phyloP scores from a whole-genome alignment of 2,797 vertebrate genomes.

The Tympanoctomys barrerae region DNA sequence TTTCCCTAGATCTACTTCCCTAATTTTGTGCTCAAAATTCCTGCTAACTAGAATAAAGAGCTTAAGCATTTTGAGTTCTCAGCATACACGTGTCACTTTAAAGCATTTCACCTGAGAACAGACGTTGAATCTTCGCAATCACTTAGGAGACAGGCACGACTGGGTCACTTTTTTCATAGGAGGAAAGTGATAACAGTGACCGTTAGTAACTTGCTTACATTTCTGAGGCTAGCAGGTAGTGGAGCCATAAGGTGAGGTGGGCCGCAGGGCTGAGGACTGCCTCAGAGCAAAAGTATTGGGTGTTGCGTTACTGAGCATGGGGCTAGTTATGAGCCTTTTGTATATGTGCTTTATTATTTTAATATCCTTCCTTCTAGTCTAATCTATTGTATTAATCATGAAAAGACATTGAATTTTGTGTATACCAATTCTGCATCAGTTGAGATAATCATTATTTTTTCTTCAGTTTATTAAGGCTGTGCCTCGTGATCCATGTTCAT shows the following conservation, averaged over 20 bases:
- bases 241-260: not conserved
- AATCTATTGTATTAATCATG: not conserved
- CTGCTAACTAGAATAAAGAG: not conserved
- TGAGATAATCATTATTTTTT: not conserved
- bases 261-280: not conserved
- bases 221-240: not conserved
- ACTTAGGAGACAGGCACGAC: not conserved
- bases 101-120: not conserved
- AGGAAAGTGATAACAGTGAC: not conserved
- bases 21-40: not conserved
- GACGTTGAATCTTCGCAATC: not conserved
- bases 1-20: no score
- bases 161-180: not conserved
- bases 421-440: not conserved
- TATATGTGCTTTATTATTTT: not conserved
- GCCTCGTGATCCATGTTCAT: not conserved
- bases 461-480: not conserved
- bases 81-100: not conserved
- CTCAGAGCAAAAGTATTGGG: not conserved
- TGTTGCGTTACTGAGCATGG: not conserved
- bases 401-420: not conserved
- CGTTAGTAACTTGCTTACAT: not conserved
- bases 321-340: not conserved
- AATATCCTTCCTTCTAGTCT: not conserved
- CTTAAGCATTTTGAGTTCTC: not conserved